A percentile compares a stretch with the other conserved stretches of the same genome.
phyloP scores from a whole-genome alignment of 2,797 vertebrate genomes.

The Harpagifer antarcticus region DNA sequence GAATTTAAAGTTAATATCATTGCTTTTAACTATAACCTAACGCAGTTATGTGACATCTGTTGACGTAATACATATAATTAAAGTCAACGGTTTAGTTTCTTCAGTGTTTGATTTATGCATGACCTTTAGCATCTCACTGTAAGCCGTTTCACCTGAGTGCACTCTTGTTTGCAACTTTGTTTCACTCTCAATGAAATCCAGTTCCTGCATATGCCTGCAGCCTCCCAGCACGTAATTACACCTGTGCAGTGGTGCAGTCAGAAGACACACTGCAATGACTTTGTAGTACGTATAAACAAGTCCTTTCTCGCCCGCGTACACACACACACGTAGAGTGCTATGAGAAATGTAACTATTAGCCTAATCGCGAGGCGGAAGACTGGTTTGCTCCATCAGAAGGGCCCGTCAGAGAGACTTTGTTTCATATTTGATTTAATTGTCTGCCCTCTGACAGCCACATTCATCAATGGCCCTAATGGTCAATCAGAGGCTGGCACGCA shows the following conservation, averaged over 20 bases:
- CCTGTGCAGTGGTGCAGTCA: constrained; percentile 33
- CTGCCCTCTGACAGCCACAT: constrained; percentile 99
- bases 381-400: constrained; percentile 95
- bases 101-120: constrained; percentile 16
- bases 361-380: constrained; percentile 93
- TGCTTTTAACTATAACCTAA: too few species aligned
- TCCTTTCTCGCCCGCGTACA: background rate
- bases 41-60: too few species aligned
- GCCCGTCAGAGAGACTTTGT: constrained; percentile 99
- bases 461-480: constrained; percentile 99
- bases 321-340: constrained; percentile 42
- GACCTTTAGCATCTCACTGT: constrained; percentile 44
- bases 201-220: background rate
- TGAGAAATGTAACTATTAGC: constrained; percentile 91
- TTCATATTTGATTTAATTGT: constrained; percentile 99
- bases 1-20: too few species aligned
- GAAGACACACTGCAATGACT: constrained; percentile 47
- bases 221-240: constrained; percentile 42
- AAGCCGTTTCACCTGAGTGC: background rate
- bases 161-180: constrained; percentile 34
- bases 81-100: background rate
- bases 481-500: constrained; percentile 97
- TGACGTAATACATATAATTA: too few species aligned
- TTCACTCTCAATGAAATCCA: background rate
- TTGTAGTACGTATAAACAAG: constrained; percentile 52